phyloP scores from a whole-genome alignment of 2,113 vertebrate genomes.

The Hemichromis elongatus region DNA sequence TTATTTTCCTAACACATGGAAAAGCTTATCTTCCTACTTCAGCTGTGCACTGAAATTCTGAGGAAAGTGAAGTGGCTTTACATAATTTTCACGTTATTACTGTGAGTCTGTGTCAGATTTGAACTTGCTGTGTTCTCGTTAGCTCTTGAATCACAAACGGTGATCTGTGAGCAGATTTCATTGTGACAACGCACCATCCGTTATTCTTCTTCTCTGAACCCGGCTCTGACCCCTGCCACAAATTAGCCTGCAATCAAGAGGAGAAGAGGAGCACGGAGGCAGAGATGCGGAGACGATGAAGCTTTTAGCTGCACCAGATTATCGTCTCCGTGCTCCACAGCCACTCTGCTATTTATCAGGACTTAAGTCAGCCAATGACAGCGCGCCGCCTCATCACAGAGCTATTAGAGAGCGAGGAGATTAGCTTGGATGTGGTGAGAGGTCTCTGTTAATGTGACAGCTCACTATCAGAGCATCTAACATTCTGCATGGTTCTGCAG shows the following conservation, averaged over 20 bases:
- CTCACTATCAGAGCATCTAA: neutral
- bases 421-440: slow-evolving; percentile 41
- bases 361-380: slow-evolving; percentile 42
- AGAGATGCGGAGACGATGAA: neutral
- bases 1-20: neutral
- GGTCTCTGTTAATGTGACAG: slow-evolving; percentile 22
- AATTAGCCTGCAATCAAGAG: neutral
- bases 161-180: neutral
- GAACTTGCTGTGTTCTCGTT: neutral
- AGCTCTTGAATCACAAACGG: neutral
- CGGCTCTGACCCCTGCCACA: neutral
- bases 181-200: rapidly evolving
- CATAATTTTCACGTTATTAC: neutral
- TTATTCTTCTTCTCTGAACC: neutral
- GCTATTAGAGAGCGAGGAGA: slow-evolving; percentile 44
- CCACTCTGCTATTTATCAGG: neutral
- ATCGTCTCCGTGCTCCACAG: neutral
- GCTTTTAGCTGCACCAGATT: slow-evolving; percentile 7
- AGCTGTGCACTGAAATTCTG: neutral
- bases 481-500: neutral
- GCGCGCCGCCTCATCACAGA: slow-evolving; percentile 37
- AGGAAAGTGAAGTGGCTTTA: neutral
- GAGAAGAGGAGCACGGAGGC: neutral
- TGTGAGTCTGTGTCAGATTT: neutral
- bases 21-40: neutral